phyloP scores from a whole-genome alignment of 2,888 invertebrate genomes.

The Eristalis arbustorum region DNA sequence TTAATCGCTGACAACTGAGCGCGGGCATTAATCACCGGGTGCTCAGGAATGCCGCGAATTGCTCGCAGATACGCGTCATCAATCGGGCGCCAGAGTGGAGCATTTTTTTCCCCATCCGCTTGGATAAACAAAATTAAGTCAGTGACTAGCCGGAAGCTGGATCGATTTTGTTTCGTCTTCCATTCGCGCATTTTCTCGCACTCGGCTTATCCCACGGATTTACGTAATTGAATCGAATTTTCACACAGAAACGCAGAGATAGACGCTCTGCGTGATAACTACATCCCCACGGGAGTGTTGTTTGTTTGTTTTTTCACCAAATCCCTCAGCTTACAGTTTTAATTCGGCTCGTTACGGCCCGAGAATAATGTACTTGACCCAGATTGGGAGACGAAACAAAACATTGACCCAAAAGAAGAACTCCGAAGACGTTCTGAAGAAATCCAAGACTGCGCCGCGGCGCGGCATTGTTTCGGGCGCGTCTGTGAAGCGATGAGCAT shows the following conservation, averaged over 20 bases:
- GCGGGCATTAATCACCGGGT: not conserved
- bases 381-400: not conserved
- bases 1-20: not conserved
- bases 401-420: not conserved
- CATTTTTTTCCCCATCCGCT: not conserved
- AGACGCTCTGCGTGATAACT: not conserved
- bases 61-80: not conserved
- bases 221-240: conserved; percentile 12
- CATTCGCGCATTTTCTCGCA: conserved; percentile 1
- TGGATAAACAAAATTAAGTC: conserved; percentile 20
- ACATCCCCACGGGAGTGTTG: not conserved
- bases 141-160: not conserved
- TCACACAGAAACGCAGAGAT: not conserved
- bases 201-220: not conserved
- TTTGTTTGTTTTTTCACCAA: not conserved
- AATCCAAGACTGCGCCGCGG: not conserved
- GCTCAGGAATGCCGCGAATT: not conserved
- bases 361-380: conserved; percentile 29
- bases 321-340: not conserved
- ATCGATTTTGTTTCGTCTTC: not conserved
- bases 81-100: not conserved
- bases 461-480: not conserved
- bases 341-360: not conserved
- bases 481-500: not conserved
- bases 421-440: not conserved